A percentile compares a stretch with the other conserved stretches of the same genome.
phyloP scores from a whole-genome alignment of 2,888 invertebrate species.

The Rhagonycha lutea region DNA sequence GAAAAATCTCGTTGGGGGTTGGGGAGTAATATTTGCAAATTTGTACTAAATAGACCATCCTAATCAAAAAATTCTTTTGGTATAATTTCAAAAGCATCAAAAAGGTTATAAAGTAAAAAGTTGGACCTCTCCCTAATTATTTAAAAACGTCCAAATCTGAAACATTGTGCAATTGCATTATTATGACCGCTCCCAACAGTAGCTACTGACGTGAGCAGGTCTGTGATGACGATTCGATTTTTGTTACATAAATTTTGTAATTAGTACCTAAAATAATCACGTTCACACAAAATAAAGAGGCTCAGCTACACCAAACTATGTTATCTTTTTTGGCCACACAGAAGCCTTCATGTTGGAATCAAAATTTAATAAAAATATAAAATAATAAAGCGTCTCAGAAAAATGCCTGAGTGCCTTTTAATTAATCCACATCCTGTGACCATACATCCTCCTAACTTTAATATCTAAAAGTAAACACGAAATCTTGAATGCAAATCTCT shows the following conservation, averaged over 20 bases:
- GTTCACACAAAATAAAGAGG: neutral
- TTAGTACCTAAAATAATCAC: neutral
- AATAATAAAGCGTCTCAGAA: neutral
- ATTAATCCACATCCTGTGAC: neutral
- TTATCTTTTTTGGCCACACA: neutral
- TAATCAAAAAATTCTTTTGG: too few relatives aligned
- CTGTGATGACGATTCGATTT: neutral
- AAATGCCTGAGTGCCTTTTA: neutral
- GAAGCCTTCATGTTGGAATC: neutral
- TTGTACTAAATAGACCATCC: too few relatives aligned
- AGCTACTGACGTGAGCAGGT: neutral
- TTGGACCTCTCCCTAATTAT: neutral
- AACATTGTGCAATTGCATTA: neutral
- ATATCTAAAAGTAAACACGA: neutral
- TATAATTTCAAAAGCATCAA: too few relatives aligned
- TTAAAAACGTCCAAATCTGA: neutral
- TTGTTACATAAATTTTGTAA: neutral
- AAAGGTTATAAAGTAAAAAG: too few relatives aligned
- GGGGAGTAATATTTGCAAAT: too few relatives aligned
- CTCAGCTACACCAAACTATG: neutral
- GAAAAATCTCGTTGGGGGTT: too few relatives aligned
- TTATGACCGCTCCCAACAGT: neutral
- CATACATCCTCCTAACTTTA: neutral
- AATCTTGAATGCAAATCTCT: neutral
- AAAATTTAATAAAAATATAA: neutral